These are phyloP conservation scores for Todiramphus chloris DNA, from an alignment of 2,113 vertebrate genomes.

Conservation along the genomic window DNA sequence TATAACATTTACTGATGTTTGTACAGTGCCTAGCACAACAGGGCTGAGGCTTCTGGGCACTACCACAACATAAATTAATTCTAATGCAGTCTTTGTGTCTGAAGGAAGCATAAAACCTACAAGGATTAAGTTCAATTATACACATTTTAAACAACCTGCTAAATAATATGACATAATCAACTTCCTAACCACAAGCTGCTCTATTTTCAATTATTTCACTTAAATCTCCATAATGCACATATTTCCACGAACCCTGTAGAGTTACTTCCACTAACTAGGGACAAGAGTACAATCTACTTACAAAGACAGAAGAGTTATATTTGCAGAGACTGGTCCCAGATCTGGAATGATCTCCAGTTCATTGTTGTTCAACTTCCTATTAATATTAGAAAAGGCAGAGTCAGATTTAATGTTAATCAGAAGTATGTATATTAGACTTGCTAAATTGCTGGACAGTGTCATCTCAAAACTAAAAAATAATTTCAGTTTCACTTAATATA, in stretches of 20 bases:
- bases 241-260: background rate
- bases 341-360: conserved; percentile 86
- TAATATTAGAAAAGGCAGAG: background rate
- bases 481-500: background rate
- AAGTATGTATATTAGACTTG: background rate
- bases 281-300: conserved; percentile 79
- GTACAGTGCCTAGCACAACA: background rate
- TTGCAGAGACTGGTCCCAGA: conserved; percentile 81
- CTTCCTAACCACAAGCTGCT: conserved; percentile 44
- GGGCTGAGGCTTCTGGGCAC: conserved; percentile 33
- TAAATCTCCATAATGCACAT: background rate
- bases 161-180: conserved; percentile 41
- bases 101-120: conserved; percentile 24
- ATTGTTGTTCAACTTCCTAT: conserved; percentile 92
- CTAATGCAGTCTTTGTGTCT: conserved; percentile 23
- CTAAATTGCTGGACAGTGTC: background rate
- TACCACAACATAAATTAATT: conserved; percentile 53
- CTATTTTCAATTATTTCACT: conserved; percentile 42
- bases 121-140: conserved; percentile 59
- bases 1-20: background rate
- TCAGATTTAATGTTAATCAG: background rate
- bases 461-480: background rate
- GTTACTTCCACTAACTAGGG: background rate
- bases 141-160: conserved; percentile 36
- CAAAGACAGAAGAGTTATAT: conserved; percentile 89